These are phyloP conservation scores for Periparus ater DNA, from an alignment of 2,797 vertebrate species.

Conservation along the genomic window DNA sequence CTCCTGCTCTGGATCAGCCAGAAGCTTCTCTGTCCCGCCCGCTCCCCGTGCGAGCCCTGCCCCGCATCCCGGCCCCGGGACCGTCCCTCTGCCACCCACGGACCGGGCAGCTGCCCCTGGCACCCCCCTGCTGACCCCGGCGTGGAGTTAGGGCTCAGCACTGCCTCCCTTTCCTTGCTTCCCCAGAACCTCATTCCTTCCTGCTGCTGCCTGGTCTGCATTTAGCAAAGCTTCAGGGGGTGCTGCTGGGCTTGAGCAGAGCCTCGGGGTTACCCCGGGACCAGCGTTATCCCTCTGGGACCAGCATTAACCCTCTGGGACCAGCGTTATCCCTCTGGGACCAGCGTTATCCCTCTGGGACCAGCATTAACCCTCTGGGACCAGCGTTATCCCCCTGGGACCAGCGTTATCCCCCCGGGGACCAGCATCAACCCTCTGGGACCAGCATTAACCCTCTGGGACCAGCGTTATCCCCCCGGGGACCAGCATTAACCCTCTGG, in stretches of 20 bases:
- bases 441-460: not conserved
- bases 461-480: no score
- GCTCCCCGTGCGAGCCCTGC: rapidly evolving
- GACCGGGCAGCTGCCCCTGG: rapidly evolving
- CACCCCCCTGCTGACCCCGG: rapidly evolving
- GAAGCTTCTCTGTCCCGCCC: not conserved
- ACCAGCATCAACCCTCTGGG: not conserved
- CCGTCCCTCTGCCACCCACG: rapidly evolving
- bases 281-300: not conserved
- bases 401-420: no score
- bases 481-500: no score
- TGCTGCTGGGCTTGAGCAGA: not conserved
- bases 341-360: no score
- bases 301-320: rapidly evolving
- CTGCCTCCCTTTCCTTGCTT: rapidly evolving
- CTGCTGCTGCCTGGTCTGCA: not conserved
- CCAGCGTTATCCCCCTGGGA: no score
- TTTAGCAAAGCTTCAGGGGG: not conserved
- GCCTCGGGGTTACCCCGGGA: not conserved
- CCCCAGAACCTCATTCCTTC: not conserved
- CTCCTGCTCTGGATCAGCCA: not conserved
- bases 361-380: no score
- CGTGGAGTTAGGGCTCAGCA: rapidly evolving
- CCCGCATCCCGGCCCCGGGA: not conserved
- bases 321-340: not conserved